phyloP scores from a whole-genome alignment of 2,113 vertebrate species.

The Axis porcinus region DNA sequence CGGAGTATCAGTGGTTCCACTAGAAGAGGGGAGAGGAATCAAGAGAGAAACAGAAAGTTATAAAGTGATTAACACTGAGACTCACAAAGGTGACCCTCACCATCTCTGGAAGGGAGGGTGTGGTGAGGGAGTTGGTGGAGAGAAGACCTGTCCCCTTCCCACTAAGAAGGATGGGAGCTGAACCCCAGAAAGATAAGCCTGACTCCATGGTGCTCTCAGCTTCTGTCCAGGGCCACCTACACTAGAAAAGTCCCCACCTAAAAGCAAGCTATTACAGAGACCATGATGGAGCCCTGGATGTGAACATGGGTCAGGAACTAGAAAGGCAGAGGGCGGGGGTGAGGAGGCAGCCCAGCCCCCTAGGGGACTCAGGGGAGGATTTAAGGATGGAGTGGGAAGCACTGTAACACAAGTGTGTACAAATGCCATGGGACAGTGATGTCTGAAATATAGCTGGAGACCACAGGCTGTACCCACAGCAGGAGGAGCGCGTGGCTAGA shows the following conservation, averaged over 20 bases:
- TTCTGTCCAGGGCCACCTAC: not conserved
- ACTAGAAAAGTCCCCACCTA: not conserved
- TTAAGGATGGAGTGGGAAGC: not conserved
- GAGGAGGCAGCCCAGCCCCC: not conserved
- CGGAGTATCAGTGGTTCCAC: not conserved
- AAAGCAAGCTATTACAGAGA: not conserved
- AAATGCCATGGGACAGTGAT: not conserved
- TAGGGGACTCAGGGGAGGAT: not conserved
- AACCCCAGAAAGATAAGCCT: not conserved
- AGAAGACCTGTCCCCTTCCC: not conserved
- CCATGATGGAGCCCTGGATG: not conserved
- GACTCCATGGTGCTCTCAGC: not conserved
- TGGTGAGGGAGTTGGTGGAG: not conserved
- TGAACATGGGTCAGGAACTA: not conserved
- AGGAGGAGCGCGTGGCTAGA: fast-evolving
- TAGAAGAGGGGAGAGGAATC: not conserved
- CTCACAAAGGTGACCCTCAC: not conserved
- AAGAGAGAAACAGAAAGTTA: not conserved
- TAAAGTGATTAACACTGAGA: not conserved
- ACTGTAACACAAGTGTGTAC: not conserved
- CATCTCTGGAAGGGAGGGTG: not conserved
- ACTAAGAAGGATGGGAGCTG: not conserved
- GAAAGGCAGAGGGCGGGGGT: not conserved
- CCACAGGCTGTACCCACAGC: not conserved
- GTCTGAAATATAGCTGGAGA: not conserved